Evolutionary conservation across 2,888 invertebrate species (phyloP).

Genomic region (Salpingus planirostris): DNA sequence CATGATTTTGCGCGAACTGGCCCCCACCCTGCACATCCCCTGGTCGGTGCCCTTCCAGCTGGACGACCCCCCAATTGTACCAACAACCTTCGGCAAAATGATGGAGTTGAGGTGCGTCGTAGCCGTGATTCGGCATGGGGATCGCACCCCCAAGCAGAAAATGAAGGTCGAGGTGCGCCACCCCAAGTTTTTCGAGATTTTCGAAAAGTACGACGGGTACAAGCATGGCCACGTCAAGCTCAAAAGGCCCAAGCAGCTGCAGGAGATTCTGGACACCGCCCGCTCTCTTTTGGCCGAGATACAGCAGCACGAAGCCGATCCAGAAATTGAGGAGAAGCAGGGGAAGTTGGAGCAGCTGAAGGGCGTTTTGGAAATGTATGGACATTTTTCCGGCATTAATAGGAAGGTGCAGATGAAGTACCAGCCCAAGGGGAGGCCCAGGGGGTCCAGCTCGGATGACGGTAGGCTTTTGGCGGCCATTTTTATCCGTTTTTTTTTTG

Average conservation of each 20-base stretch:
- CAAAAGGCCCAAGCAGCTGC: conserved; percentile 93
- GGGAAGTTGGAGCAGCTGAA: conserved; percentile 96
- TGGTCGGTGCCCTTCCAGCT: conserved; percentile 96
- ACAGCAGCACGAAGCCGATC: conserved; percentile 77
- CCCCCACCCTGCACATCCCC: conserved; percentile 92
- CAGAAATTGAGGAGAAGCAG: conserved; percentile 93
- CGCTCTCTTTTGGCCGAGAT: conserved; percentile 83
- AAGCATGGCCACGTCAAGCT: conserved; percentile 95
- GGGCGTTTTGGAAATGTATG: conserved; percentile 99
- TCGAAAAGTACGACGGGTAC: conserved; percentile 93
- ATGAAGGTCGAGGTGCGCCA: conserved; percentile 99
- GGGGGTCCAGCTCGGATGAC: conserved; percentile 89
- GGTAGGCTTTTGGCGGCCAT: conserved; percentile 50
- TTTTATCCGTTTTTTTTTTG: too few species aligned
- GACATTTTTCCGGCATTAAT: conserved; percentile 99
- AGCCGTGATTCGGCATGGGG: conserved; percentile 95
- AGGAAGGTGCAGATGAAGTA: conserved; percentile 99
- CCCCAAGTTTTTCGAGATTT: conserved; percentile 97
- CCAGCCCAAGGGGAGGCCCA: conserved; percentile 87
- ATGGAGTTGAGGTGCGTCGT: conserved; percentile 88
- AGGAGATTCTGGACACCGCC: conserved; percentile 95
- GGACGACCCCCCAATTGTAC: conserved; percentile 98
- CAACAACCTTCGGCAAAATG: conserved; percentile 98
- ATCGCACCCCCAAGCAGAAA: conserved; percentile 98
- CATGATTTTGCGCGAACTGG: conserved; percentile 91